These are phyloP conservation scores for Atherinosoma microstoma DNA, from an alignment of 2,797 vertebrate species.

Conservation along the genomic window DNA sequence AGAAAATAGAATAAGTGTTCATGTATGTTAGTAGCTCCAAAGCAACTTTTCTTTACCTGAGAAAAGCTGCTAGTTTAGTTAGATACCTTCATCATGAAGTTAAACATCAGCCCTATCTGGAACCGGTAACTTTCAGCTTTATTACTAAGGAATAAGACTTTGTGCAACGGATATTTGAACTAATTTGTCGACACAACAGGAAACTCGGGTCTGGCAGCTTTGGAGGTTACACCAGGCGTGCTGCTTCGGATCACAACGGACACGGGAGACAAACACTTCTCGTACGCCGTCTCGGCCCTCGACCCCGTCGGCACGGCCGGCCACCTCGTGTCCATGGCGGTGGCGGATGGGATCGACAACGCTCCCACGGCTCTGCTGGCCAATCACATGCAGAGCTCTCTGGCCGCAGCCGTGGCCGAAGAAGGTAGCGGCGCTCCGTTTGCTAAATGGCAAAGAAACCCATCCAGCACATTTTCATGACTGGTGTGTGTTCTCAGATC, in stretches of 20 bases:
- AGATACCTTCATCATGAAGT: background rate
- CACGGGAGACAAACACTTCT: slow-evolving; percentile 80
- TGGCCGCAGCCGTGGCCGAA: slow-evolving; percentile 77
- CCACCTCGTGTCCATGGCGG: slow-evolving; percentile 84
- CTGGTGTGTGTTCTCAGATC: slow-evolving; percentile 57
- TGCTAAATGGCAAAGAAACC: too few relatives aligned
- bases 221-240: slow-evolving; percentile 80
- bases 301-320: slow-evolving; percentile 80
- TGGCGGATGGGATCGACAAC: slow-evolving; percentile 79
- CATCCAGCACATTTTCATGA: too few relatives aligned
- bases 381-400: slow-evolving; percentile 84
- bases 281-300: slow-evolving; percentile 61
- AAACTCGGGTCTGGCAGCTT: slow-evolving; percentile 76
- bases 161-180: background rate
- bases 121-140: background rate
- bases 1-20: too few relatives aligned
- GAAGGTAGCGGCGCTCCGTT: slow-evolving; percentile 69
- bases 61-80: too few relatives aligned
- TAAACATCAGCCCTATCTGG: background rate
- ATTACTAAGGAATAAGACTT: background rate
- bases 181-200: slow-evolving; percentile 40
- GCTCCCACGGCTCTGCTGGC: slow-evolving; percentile 82
- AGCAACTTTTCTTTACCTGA: too few relatives aligned
- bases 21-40: too few relatives aligned
- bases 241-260: slow-evolving; percentile 80